A percentile compares a stretch with the other conserved stretches of the same genome.
phyloP scores from a whole-genome alignment of 2,113 vertebrate species.

The Coracopsis vasa region DNA sequence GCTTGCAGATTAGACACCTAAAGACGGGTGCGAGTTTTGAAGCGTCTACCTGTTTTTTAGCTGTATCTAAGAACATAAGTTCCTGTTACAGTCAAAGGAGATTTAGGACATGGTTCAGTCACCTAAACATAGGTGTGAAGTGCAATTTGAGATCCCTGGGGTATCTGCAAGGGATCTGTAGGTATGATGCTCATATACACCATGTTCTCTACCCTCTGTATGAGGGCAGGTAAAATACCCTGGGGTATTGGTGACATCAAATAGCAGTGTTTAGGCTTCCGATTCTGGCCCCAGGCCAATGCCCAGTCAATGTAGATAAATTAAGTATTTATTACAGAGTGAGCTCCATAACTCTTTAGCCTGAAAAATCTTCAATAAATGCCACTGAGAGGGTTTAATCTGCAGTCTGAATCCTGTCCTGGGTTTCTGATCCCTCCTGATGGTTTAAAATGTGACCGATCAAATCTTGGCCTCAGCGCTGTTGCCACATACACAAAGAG shows the following conservation, averaged over 20 bases:
- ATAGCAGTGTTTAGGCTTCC: background rate
- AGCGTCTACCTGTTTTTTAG: background rate
- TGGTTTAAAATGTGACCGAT: background rate
- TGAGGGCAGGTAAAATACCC: background rate
- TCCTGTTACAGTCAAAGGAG: background rate
- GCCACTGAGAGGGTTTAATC: background rate
- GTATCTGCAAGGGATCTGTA: background rate
- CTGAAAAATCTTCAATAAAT: background rate
- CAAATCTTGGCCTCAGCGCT: background rate
- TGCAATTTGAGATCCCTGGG: background rate
- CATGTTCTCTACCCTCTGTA: background rate
- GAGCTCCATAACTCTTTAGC: background rate
- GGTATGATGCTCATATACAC: background rate
- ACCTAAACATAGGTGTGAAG: background rate
- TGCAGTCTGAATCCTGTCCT: background rate
- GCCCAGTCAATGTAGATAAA: background rate
- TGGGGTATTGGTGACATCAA: background rate
- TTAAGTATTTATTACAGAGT: background rate
- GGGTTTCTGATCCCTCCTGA: background rate
- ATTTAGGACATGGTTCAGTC: background rate
- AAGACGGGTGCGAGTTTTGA: background rate
- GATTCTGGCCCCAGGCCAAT: background rate
- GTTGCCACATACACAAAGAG: background rate
- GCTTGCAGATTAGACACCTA: background rate
- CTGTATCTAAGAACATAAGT: background rate